These are phyloP conservation scores for Perodicticus potto DNA, from an alignment of 2,797 vertebrate species.

Conservation along the genomic window DNA sequence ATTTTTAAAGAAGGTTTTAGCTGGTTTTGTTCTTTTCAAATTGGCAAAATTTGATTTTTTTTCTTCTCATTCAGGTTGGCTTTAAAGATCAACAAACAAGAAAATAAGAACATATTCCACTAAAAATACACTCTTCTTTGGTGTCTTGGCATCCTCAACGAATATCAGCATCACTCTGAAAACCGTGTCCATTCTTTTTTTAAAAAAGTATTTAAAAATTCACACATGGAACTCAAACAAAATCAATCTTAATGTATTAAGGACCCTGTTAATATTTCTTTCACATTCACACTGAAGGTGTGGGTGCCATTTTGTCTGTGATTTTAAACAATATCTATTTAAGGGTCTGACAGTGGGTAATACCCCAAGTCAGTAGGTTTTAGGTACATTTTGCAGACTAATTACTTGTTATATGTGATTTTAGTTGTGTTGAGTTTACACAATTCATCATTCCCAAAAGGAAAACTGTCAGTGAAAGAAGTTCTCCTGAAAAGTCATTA, in stretches of 20 bases:
- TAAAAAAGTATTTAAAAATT: conserved; percentile 21
- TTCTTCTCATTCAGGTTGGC: conserved; percentile 69
- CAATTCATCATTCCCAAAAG: conserved; percentile 27
- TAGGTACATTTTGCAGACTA: neutral
- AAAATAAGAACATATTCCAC: conserved; percentile 73
- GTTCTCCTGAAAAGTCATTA: conserved; percentile 31
- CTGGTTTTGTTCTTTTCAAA: conserved; percentile 81
- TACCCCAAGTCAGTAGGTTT: conserved; percentile 13
- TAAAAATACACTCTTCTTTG: conserved; percentile 65
- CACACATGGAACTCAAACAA: neutral
- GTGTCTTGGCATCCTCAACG: conserved; percentile 59
- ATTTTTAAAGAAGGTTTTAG: conserved; percentile 78
- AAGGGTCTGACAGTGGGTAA: neutral
- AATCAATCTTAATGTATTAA: neutral
- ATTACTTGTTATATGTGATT: conserved; percentile 39
- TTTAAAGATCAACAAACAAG: conserved; percentile 80
- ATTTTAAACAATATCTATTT: conserved; percentile 39
- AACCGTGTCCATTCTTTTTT: conserved; percentile 52
- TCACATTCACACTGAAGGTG: neutral
- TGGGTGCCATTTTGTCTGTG: neutral
- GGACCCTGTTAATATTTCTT: neutral
- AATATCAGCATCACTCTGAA: conserved; percentile 52
- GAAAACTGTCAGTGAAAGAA: conserved; percentile 6
- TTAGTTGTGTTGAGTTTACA: conserved; percentile 14
- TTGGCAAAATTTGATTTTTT: conserved; percentile 79